Percentiles rank a stretch among this genome's conserved stretches.
phyloP scores from a whole-genome alignment of 2,113 vertebrate genomes.

The Myrmecobius fasciatus region DNA sequence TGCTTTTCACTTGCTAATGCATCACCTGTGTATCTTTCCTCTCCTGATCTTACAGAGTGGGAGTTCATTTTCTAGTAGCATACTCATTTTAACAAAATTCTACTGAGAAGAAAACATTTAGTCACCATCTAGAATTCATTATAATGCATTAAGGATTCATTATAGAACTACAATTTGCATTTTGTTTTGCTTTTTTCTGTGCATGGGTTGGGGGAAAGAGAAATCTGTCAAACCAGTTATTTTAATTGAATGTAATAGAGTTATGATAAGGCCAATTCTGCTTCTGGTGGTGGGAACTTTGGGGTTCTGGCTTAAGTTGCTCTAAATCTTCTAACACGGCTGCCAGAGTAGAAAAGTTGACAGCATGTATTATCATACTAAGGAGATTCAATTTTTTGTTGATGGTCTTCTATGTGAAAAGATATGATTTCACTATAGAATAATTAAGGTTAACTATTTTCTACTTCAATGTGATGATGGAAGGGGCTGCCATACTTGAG shows the following conservation, averaged over 20 bases:
- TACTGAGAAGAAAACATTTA: not conserved
- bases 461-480: not conserved
- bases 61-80: not conserved
- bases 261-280: not conserved
- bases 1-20: not conserved
- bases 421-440: not conserved
- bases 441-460: not conserved
- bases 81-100: not conserved
- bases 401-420: not conserved
- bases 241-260: not conserved
- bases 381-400: not conserved
- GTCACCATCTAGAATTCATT: not conserved
- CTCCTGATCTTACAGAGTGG: not conserved
- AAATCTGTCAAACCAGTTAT: not conserved
- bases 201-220: not conserved
- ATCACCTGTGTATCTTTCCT: not conserved
- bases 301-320: not conserved
- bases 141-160: not conserved
- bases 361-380: not conserved
- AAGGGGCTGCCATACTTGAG: not conserved
- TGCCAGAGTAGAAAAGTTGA: not conserved
- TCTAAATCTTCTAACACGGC: not conserved
- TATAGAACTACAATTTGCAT: not conserved
- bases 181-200: not conserved
- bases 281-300: not conserved